Base-by-base conservation (phyloP, 1,140 invertebrate species). In the Heliconius nattereri region DNA sequence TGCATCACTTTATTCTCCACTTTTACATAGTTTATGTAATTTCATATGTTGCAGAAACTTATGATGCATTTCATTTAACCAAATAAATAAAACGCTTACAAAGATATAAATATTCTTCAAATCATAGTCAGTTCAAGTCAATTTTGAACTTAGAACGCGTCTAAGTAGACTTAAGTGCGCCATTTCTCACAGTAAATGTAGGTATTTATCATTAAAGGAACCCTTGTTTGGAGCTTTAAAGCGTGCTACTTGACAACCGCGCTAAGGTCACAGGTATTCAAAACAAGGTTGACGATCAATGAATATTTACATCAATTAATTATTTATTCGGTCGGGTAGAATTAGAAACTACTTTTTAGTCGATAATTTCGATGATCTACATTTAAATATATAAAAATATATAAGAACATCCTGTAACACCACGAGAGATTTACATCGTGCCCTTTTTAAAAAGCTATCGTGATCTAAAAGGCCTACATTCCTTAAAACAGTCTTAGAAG, bases 381-480 rank as follows among this genome's bases (percentile, higher is more conserved):
- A 66, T 60, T 60, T 9, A 57, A 9, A 23, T 23, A 35, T 35
- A 35, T 35, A 35, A 35, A 35, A 35, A 35, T 35, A 35, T 35
- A 66, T 29, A 66, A 29, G 60, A 66, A 66, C 60, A 66, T 66
- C 13, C 26, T 29, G 60, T 66, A 66, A 66, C 13, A 29, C 29
- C 60, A 29, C 6, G 60, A 26, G 29, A 66, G 60, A 66, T 66
- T 29, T 66, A 66, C 60, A 26, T 66, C 26, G 26, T 66, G 60
- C 60, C 60, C 60, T 73, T 74, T 80, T 32, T 66, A 45, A 49
- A n/a, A 75, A 78, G 52, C 73, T 75, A 81, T 78, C 80, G 76
- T 81, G 76, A 81, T 78, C 73, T 76, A 71, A 75, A 81, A 76
- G 73, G 80, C 76, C 80, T 81, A 83, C 81, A 86, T 86, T 84